Base-by-base conservation (phyloP, 2,797 vertebrate species). In the Crenuchus spilurus region DNA sequence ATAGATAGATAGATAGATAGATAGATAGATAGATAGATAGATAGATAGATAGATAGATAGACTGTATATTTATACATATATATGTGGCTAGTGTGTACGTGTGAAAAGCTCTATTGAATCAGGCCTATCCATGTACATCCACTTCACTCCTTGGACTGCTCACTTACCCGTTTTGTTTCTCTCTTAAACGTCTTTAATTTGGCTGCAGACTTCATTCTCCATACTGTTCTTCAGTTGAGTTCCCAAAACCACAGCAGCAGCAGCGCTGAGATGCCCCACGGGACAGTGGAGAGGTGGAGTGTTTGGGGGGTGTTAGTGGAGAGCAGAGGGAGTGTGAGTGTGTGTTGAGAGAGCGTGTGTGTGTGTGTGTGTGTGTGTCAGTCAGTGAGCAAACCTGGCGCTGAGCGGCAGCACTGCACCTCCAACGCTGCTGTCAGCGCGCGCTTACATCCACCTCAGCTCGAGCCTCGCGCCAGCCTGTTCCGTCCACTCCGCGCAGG, bases 361-460 rank as follows among this genome's bases (percentile, higher is more conserved):
- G 28, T 16, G 26, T 6, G 26, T n/a, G 52, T 1, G 28, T n/a
- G 51, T 13, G 85, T 84, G 84, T 88, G 92, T 94, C 92, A 92
- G 92, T 95, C 93, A 91, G 89, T 94, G 93, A 94, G 92, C 92
- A 91, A 92, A 89, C 91, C 91, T 91, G 90, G 95, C 95, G 92
- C 94, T 95, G 95, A 93, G 96, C 94, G 94, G 95, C 95, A 95
- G 94, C 93, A 94, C 95, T 94, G 94, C 94, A 89, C 95, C 93
- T 95, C 92, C 80, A 86, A 85, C 80, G 78, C 79, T 70, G 49
- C 49, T 52, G 73, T 72, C 83, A 88, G 88, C 87, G 84, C 54
- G 88, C 75, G 63, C 24, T 60, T 60, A 55, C 60, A 58, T 74
- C 78, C 78, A 73, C 80, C 90, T 88, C 78, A 63, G 69, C 75